A percentile compares a stretch with the other conserved stretches of the same genome.
Conservation (phyloP, 1,140 invertebrate genomes). For the Tribolium castaneum region DNA sequence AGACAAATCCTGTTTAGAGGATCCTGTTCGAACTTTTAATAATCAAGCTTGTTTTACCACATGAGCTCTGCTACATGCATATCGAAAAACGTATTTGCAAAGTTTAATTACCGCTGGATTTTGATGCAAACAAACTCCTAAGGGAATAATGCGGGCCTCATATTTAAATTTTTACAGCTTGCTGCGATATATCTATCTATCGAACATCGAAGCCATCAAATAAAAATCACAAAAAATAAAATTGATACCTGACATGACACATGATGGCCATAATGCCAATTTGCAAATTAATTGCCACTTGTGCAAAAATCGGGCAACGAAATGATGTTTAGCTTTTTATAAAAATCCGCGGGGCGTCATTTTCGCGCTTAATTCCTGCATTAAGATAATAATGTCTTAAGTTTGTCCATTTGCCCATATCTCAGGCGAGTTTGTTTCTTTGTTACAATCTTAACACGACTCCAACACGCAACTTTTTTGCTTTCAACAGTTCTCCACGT, state of each 20-base stretch:
- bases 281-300: not conserved
- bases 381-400: constrained; percentile 13
- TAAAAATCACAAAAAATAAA: not conserved
- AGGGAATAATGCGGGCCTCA: not conserved
- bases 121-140: constrained; percentile 2
- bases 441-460: constrained; percentile 5
- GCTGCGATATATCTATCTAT: not conserved
- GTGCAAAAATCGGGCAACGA: not conserved
- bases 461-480: constrained; percentile 27
- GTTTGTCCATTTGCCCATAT: constrained; percentile 12
- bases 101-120: constrained; percentile 44
- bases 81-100: constrained; percentile 41
- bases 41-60: constrained; percentile 40
- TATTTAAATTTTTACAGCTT: constrained; percentile 22
- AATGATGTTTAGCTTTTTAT: not conserved
- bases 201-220: not conserved
- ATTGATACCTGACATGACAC: not conserved
- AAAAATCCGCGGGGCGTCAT: not conserved
- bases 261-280: not conserved
- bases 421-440: constrained; percentile 11
- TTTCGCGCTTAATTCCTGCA: not conserved
- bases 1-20: constrained; percentile 39
- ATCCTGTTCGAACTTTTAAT: constrained; percentile 43
- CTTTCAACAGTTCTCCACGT: constrained; percentile 8
- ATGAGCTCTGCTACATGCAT: constrained; percentile 32